Conservation (phyloP, 1,140 invertebrate genomes). For the Conopomorpha cramerella region DNA sequence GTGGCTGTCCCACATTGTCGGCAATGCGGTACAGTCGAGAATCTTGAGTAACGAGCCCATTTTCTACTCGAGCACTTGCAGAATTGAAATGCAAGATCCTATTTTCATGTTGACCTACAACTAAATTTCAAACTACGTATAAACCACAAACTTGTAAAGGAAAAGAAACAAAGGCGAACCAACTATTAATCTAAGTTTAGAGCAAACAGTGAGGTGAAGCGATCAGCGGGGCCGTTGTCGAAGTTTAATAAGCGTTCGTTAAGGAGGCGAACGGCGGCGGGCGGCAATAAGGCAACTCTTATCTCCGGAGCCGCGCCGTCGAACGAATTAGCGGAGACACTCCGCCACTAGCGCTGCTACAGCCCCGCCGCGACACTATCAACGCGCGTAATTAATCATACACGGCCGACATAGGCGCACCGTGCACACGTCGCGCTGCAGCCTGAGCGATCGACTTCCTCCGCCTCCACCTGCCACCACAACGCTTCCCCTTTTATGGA, state of each 20-base stretch:
- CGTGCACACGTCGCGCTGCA: no score
- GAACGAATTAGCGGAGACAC: slow-evolving; percentile 29
- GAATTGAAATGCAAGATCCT: no score
- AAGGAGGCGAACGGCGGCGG: slow-evolving; percentile 16
- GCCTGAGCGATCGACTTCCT: slow-evolving; percentile 7
- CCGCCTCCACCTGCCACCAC: slow-evolving; percentile 2
- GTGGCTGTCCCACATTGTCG: neutral
- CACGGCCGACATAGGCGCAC: no score
- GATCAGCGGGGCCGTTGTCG: slow-evolving; percentile 51
- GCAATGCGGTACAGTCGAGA: neutral
- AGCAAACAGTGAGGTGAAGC: slow-evolving; percentile 54
- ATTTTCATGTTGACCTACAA: no score
- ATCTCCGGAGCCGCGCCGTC: slow-evolving; percentile 39
- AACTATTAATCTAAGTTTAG: slow-evolving; percentile 58
- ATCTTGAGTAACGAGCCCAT: neutral
- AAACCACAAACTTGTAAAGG: no score
- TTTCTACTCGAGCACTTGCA: no score
- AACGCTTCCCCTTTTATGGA: neutral
- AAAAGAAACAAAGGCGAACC: slow-evolving; percentile 18
- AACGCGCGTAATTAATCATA: slow-evolving; percentile 2
- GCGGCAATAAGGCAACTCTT: slow-evolving; percentile 42
- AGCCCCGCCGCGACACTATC: neutral
- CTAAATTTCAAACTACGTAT: no score
- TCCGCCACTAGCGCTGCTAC: slow-evolving; percentile 16
- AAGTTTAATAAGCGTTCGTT: slow-evolving; percentile 60